Evolutionary conservation across 2,888 invertebrate species (phyloP).

Genomic region (Ephialtes manifestator): DNA sequence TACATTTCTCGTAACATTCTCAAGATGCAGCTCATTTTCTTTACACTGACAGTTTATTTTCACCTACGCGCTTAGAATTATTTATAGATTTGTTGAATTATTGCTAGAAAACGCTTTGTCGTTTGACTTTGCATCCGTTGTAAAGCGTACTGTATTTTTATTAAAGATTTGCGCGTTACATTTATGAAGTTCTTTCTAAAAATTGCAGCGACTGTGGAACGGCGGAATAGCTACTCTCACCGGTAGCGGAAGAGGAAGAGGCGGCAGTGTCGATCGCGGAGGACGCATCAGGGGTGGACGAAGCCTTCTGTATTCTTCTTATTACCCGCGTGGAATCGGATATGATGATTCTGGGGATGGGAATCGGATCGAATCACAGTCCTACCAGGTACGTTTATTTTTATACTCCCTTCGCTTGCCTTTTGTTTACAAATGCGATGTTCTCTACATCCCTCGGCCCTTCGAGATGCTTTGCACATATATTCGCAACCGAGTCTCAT

Average conservation of each 20-base stretch:
- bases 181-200: conserved; percentile 20
- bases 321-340: conserved; percentile 85
- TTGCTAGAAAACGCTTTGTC: conserved; percentile 2
- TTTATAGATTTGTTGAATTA: conserved; percentile 23
- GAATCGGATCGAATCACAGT: conserved; percentile 81
- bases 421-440: neutral
- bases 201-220: conserved; percentile 87
- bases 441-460: neutral
- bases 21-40: conserved; percentile 21
- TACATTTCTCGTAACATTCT: neutral
- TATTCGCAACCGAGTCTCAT: too few species aligned
- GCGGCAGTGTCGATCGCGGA: conserved; percentile 85
- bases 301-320: conserved; percentile 84
- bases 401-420: neutral
- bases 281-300: conserved; percentile 84
- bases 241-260: conserved; percentile 81
- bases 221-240: conserved; percentile 88
- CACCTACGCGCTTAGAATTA: conserved; percentile 30
- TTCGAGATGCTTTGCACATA: neutral
- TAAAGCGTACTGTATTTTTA: neutral
- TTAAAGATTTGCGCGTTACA: neutral
- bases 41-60: conserved; percentile 43
- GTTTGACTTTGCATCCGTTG: neutral
- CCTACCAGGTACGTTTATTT: conserved; percentile 78
- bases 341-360: conserved; percentile 86